Conservation (phyloP, 1,140 invertebrate species). For the Phymorhynchus buccinoides region DNA sequence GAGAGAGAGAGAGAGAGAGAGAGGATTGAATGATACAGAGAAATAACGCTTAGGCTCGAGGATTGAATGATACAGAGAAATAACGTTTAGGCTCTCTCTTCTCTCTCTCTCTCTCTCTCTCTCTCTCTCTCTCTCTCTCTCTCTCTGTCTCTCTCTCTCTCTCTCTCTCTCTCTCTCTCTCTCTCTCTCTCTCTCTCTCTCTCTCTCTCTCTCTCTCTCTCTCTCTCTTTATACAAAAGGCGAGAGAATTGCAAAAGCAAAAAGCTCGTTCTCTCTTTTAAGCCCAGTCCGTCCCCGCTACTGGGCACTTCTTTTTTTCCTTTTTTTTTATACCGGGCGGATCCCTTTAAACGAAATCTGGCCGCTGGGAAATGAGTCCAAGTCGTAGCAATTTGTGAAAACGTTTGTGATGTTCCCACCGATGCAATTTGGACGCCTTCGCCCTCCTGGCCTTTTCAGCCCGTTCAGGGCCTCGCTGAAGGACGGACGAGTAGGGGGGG, state of each 20-base stretch:
- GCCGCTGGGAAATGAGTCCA: constrained; percentile 33
- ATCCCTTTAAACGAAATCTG: constrained; percentile 36
- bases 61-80: too few species aligned
- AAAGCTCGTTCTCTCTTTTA: constrained; percentile 25
- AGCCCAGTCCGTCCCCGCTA: neutral
- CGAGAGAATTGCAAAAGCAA: constrained; percentile 15
- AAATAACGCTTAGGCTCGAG: neutral
- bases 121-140: too few species aligned
- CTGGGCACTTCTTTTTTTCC: too few species aligned
- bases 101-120: too few species aligned
- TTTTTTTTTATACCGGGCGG: constrained; percentile 34
- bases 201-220: neutral
- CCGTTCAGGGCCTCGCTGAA: neutral
- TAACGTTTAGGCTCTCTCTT: too few species aligned
- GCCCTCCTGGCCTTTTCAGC: constrained; percentile 19
- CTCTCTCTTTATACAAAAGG: neutral
- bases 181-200: neutral
- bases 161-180: too few species aligned
- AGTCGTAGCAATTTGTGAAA: constrained; percentile 37
- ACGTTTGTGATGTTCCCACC: constrained; percentile 34
- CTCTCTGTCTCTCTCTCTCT: too few species aligned
- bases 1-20: too few species aligned
- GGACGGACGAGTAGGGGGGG: neutral
- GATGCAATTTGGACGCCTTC: constrained; percentile 27
- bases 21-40: neutral